phyloP scores from a whole-genome alignment of 2,797 vertebrate species.

The Scomberomorus guttatus region DNA sequence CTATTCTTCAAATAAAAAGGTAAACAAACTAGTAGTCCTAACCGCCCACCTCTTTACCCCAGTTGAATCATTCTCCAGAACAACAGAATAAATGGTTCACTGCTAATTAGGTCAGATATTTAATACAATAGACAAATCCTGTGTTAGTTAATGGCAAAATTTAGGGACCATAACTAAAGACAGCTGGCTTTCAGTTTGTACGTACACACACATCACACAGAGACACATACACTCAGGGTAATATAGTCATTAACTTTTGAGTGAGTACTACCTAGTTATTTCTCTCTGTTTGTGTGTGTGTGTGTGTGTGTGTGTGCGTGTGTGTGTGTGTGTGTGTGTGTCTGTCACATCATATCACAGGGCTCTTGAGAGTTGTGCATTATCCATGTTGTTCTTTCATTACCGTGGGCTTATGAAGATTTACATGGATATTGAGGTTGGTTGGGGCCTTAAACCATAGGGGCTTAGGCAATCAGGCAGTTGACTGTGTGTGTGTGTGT shows the following conservation, averaged over 20 bases:
- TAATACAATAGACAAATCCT: neutral
- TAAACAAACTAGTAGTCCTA: slow-evolving; percentile 9
- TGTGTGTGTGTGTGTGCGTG: slow-evolving; percentile 5
- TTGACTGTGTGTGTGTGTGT: slow-evolving; percentile 19
- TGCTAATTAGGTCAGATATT: slow-evolving; percentile 11
- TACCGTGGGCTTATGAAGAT: slow-evolving; percentile 70
- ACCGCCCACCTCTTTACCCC: slow-evolving; percentile 30
- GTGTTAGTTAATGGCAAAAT: slow-evolving; percentile 19
- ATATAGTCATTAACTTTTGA: slow-evolving; percentile 50
- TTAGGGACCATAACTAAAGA: neutral
- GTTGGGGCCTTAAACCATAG: slow-evolving; percentile 56
- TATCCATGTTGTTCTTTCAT: slow-evolving; percentile 78
- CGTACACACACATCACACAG: neutral
- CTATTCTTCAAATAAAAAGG: slow-evolving; percentile 13
- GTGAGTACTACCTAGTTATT: slow-evolving; percentile 44
- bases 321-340: slow-evolving; percentile 6
- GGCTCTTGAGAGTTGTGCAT: slow-evolving; percentile 52
- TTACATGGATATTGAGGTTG: slow-evolving; percentile 70
- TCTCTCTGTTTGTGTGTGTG: slow-evolving; percentile 1
- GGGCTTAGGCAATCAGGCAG: slow-evolving; percentile 53
- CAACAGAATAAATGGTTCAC: neutral
- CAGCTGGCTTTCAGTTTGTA: slow-evolving; percentile 16
- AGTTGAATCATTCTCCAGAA: neutral
- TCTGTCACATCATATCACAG: slow-evolving; percentile 48
- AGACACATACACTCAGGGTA: neutral